Evolutionary conservation across 1,140 invertebrate species (phyloP).

Genomic region (Reticulitermes speratus): DNA sequence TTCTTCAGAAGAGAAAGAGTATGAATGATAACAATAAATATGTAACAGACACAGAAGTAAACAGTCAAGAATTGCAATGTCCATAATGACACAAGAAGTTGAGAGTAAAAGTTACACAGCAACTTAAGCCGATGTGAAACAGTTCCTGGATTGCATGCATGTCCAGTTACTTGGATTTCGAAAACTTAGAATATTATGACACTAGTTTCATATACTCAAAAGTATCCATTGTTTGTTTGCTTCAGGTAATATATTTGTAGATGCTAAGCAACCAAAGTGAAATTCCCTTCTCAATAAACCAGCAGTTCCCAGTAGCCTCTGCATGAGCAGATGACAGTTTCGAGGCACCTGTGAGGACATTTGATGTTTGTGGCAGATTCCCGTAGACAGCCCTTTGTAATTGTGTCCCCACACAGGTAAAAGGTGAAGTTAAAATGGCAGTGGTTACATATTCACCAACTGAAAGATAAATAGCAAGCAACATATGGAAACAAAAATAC

Average conservation of each 20-base stretch:
- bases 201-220: not conserved
- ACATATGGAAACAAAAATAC: too few species aligned
- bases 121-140: not conserved
- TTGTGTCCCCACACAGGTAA: too few species aligned
- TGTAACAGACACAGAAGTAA: conserved; percentile 1
- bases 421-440: too few species aligned
- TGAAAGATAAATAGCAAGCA: too few species aligned
- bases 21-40: not conserved
- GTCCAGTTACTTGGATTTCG: not conserved
- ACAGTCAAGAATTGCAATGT: not conserved
- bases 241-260: not conserved
- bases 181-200: not conserved
- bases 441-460: too few species aligned
- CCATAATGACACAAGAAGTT: not conserved
- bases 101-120: not conserved
- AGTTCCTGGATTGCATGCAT: not conserved
- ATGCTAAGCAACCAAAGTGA: not conserved
- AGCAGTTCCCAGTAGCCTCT: not conserved
- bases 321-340: too few species aligned
- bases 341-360: too few species aligned
- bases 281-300: not conserved
- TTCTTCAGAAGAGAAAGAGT: not conserved
- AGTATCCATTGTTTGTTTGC: not conserved
- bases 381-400: too few species aligned
- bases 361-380: too few species aligned